Conservation (phyloP, 2,888 invertebrate genomes). For the Zaprionus lineosus region DNA sequence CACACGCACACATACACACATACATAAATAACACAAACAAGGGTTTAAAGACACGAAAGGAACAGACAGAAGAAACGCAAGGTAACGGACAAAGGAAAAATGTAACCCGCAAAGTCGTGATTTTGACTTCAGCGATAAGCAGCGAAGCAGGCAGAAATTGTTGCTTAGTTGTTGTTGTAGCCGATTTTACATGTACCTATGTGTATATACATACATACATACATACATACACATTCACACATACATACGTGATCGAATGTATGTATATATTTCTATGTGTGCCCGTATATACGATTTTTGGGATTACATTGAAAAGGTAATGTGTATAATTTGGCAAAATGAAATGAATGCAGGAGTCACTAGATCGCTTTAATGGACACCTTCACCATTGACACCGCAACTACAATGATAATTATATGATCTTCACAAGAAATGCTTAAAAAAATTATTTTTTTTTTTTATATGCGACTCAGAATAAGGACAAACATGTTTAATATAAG, state of each 20-base stretch:
- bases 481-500: no score
- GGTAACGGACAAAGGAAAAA: slow-evolving; percentile 44
- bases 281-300: slow-evolving; percentile 6
- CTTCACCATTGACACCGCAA: no score
- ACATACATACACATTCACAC: not conserved
- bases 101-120: slow-evolving; percentile 62
- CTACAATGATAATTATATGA: no score
- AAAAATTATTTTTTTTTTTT: no score
- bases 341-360: slow-evolving; percentile 16
- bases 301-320: slow-evolving; percentile 33
- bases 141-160: slow-evolving; percentile 34
- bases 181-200: slow-evolving; percentile 35
- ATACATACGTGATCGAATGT: not conserved
- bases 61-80: slow-evolving; percentile 8
- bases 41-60: slow-evolving; percentile 28
- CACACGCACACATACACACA: slow-evolving; percentile 1
- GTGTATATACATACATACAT: not conserved
- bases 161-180: slow-evolving; percentile 23
- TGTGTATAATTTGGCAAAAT: slow-evolving; percentile 27
- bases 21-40: slow-evolving; percentile 4
- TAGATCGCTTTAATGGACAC: slow-evolving; percentile 19
- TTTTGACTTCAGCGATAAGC: slow-evolving; percentile 71
- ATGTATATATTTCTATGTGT: not conserved
- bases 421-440: no score
- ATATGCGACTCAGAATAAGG: no score